Percentiles rank a stretch among this genome's conserved stretches.
These are phyloP conservation scores for Lucilia sericata DNA, from an alignment of 1,140 invertebrate species.

Conservation along the genomic window DNA sequence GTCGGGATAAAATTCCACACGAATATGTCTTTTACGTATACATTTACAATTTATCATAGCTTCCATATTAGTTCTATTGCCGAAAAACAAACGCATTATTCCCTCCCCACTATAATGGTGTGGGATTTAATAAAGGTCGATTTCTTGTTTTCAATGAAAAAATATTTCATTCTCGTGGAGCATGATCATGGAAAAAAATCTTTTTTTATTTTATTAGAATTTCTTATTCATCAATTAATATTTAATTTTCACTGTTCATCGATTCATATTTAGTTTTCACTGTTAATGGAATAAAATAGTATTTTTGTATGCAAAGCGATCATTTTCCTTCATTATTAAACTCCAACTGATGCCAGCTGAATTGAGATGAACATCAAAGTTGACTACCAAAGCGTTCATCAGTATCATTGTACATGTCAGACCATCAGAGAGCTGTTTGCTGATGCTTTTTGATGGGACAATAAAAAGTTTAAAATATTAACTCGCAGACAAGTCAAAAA, in stretches of 20 bases:
- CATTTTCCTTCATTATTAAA: not conserved
- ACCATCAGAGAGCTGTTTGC: not conserved
- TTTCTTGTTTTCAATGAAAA: too few species aligned
- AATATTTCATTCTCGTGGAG: too few species aligned
- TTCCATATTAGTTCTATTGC: too few species aligned
- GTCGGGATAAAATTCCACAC: too few species aligned
- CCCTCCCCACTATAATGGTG: too few species aligned
- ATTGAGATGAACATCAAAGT: slow-evolving; percentile 15
- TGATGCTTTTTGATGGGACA: slow-evolving; percentile 16
- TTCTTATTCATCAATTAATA: not conserved
- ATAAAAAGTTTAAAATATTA: slow-evolving; percentile 60
- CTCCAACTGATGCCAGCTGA: not conserved
- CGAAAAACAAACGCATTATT: too few species aligned
- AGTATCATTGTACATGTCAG: not conserved
- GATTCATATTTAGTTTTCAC: not conserved
- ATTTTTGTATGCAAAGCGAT: not conserved
- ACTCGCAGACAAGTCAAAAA: slow-evolving; percentile 67
- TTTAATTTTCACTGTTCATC: not conserved
- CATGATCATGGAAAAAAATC: too few species aligned
- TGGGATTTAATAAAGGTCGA: too few species aligned
- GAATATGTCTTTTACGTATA: too few species aligned
- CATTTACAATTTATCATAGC: too few species aligned
- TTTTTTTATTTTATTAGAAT: too few species aligned
- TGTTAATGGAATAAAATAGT: not conserved
- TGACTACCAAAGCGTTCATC: not conserved